Evolutionary conservation across 2,797 vertebrate genomes (phyloP), one percentile per base, ranked within the genome.

Genomic region (Sylvia borin): DNA sequence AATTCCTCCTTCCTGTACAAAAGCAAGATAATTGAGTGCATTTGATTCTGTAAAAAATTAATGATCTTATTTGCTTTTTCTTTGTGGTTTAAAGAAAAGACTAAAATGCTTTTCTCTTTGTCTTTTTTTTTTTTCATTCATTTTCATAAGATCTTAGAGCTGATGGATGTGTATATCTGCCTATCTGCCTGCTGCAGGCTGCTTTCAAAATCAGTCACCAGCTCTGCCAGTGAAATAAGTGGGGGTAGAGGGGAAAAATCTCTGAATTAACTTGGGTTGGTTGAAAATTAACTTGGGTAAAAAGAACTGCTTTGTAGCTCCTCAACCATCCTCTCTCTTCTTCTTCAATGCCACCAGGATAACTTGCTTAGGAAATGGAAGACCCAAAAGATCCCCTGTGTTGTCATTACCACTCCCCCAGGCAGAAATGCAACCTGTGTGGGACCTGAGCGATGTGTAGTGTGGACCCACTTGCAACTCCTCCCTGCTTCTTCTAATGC

Each of bases 21-120:
- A 60, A 58, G 42, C 29, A 86, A 57, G 25, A 29, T 90, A 95
- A 82, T n/a, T 36, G 65, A 93, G 22, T 58, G 24, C 29, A 62
- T 84, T 82, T 54, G 31, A 27, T 79, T 91, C 62, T 61, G 55
- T 74, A 94, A 92, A 94, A 96, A 95, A 88, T 45, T 90, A 75
- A 65, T 67, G n/a, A 14, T 15, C 50, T 82, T 68, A 36, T 82
- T 95, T 94, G 29, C 13, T 90, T 93, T 95, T 58, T 53, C 27
- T 93, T 91, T 90, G 29, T 45, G 54, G 8, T 51, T 79, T 70
- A 81, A 20, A 61, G 26, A 14, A 40, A 60, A 61, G 24, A 50
- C 19, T 54, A 76, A 93, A 94, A 90, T 71, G 10, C 9, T 89
- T 89, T 93, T 73, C 16, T 83, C 61, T 43, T 62, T 32, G 64